phyloP scores from a whole-genome alignment of 2,797 vertebrate species.

The Neomorphus geoffroyi region DNA sequence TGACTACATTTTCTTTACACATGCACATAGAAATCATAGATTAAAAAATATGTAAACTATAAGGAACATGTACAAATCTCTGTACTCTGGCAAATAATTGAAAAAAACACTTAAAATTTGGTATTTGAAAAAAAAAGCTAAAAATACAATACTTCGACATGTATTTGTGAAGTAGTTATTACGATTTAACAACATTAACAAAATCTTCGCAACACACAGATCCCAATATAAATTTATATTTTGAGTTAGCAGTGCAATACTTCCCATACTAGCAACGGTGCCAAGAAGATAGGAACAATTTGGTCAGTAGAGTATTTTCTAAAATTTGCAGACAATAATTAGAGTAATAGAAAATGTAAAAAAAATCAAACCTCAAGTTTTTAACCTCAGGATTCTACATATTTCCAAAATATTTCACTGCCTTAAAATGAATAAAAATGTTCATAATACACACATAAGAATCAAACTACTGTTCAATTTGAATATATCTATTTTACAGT shows the following conservation, averaged over 20 bases:
- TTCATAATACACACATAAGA: background rate
- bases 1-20: background rate
- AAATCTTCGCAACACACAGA: background rate
- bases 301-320: background rate
- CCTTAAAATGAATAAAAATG: background rate
- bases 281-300: background rate
- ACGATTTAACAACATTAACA: background rate
- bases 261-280: background rate
- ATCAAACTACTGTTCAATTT: background rate
- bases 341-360: background rate
- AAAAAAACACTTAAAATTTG: background rate
- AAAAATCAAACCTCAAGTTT: background rate
- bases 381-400: background rate
- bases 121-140: background rate
- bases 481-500: background rate
- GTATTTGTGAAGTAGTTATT: background rate
- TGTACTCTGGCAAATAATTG: background rate
- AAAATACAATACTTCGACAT: background rate
- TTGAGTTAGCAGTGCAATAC: background rate
- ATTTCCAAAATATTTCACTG: background rate
- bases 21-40: background rate
- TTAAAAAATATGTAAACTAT: background rate
- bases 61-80: background rate
- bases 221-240: background rate
- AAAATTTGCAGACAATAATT: background rate